phyloP scores from a whole-genome alignment of 2,113 vertebrate genomes.

The Larimichthys crocea region DNA sequence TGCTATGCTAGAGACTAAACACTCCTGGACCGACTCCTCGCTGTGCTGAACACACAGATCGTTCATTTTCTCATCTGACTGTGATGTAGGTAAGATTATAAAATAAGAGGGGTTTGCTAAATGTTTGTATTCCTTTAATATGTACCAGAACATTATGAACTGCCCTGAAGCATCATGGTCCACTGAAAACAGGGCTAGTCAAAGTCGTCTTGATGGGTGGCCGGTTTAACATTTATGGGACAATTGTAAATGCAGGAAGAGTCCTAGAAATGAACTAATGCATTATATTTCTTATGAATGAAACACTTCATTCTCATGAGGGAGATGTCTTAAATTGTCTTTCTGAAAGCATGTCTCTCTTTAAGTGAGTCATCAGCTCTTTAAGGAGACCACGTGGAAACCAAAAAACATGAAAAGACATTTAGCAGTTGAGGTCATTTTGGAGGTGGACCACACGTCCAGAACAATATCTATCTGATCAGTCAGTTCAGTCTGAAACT shows the following conservation, averaged over 20 bases:
- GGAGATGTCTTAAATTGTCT: neutral
- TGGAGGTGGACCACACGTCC: neutral
- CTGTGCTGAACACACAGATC: neutral
- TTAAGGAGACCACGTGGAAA: no score
- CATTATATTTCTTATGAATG: neutral
- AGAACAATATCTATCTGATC: neutral
- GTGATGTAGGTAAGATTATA: neutral
- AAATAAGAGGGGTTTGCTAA: neutral
- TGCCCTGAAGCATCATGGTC: no score
- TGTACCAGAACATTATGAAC: neutral
- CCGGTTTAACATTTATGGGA: neutral
- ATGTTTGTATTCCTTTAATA: neutral
- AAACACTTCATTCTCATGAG: neutral
- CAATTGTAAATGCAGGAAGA: neutral
- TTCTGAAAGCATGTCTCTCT: neutral
- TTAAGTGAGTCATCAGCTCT: neutral
- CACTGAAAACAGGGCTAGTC: no score
- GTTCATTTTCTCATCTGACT: neutral
- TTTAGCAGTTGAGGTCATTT: neutral
- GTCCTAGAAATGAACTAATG: neutral
- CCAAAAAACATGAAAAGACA: neutral
- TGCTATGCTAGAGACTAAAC: neutral
- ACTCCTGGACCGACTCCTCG: neutral
- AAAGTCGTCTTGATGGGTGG: no score
- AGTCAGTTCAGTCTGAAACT: neutral